These are phyloP conservation scores for Branchellion lobata DNA, from an alignment of 2,888 invertebrate genomes.

Conservation along the genomic window DNA sequence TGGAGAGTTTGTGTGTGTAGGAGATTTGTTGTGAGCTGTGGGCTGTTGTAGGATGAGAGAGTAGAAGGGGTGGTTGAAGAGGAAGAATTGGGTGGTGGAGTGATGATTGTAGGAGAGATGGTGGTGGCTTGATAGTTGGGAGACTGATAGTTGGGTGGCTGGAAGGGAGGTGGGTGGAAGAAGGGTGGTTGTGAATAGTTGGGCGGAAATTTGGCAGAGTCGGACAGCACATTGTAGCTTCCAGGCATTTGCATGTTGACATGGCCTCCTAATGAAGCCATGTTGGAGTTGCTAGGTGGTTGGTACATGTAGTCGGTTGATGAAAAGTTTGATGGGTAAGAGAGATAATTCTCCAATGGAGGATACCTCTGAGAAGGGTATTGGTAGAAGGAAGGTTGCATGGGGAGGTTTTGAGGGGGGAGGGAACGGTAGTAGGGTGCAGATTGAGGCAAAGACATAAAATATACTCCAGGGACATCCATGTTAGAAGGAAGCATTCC, in stretches of 20 bases:
- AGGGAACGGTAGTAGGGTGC: background rate
- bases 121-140: background rate
- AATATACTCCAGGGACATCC: background rate
- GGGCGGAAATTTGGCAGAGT: background rate
- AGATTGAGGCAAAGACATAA: background rate
- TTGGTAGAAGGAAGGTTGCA: conserved; percentile 4
- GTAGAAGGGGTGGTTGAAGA: too few relatives aligned
- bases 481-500: background rate
- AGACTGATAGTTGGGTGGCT: background rate
- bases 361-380: background rate
- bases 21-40: too few relatives aligned
- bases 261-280: background rate
- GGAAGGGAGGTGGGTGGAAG: background rate
- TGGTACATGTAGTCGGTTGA: background rate
- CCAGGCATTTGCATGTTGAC: background rate
- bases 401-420: background rate
- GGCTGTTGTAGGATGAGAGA: too few relatives aligned
- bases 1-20: too few relatives aligned
- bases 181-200: background rate
- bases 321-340: background rate
- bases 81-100: background rate
- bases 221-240: background rate
- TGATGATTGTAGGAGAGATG: background rate
- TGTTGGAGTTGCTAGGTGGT: background rate
- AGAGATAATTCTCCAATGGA: background rate